Conservation (phyloP, 2,113 vertebrate species). For the Cercocebus atys region DNA sequence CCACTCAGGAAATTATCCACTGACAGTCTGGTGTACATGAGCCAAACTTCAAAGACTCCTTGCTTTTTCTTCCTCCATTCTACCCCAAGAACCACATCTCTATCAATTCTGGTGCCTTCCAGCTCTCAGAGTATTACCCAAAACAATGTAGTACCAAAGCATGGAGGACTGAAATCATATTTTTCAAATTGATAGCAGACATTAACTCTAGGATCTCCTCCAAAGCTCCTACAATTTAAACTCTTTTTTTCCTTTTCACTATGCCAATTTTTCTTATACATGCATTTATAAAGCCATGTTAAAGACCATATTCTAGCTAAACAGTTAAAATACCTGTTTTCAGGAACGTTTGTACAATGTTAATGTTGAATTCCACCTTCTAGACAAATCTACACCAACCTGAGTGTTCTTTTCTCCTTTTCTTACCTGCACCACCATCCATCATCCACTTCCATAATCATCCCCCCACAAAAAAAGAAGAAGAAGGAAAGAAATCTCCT, state of each 20-base stretch:
- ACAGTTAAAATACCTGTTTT: background rate
- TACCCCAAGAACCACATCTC: background rate
- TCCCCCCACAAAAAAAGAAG: background rate
- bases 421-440: background rate
- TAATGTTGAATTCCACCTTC: background rate
- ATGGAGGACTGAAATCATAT: background rate
- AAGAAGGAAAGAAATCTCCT: background rate
- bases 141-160: background rate
- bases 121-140: background rate
- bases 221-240: background rate
- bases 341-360: background rate
- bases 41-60: background rate
- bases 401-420: background rate
- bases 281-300: background rate
- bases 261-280: background rate
- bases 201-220: background rate
- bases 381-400: background rate
- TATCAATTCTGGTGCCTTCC: background rate
- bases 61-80: background rate
- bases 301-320: background rate
- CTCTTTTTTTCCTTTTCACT: background rate
- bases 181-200: background rate
- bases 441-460: background rate
- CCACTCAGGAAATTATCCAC: background rate
- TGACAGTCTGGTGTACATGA: background rate